Evolutionary conservation across 1,140 invertebrate species (phyloP), one percentile per base, ranked within the genome.

Genomic region (Luehdorfia chinensis): DNA sequence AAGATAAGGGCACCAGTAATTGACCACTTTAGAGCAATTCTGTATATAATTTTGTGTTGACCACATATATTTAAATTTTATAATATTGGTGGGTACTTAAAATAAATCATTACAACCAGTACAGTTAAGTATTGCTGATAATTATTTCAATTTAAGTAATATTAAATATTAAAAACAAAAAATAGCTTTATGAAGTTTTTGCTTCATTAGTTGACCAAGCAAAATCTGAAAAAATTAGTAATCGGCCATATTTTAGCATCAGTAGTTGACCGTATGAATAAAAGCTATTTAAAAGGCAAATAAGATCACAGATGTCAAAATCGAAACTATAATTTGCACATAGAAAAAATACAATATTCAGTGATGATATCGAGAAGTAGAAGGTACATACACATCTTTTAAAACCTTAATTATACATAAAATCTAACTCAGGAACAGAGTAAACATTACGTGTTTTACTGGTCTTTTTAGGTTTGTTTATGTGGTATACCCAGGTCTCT

Each of bases 191-290:
- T 25, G 7, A 41, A 25, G 37, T 25, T 41, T 41, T 25, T 41
- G 37, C 37, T 47, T 14, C 8, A 47, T 30, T 33, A 46, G 44
- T 47, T 47, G 44, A 47, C 31, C 44, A 45, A 45, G 18, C 2
- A 47, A 33, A 47, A 34, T 47, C 21, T 47, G 32, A 45, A 45
- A 45, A 31, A 34, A 47, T 27, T 27, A 34, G 44, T 47, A 47
- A 31, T 47, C 34, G 44, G 27, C 44, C 44, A 19, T 34, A 41
- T 41, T 41, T n/a, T 41, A 41, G n/a, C 37, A 34, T 47, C 30
- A 47, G 30, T 47, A 34, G n/a, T 21, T 21, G 19, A 21, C 19
- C 19, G 6, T 21, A 21, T 21, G 19, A 21, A 21, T 21, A 21
- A 3, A 46, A 47, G 30, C 44, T 47, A 47, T 31, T 34, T 33